Percentiles rank a stretch among this genome's conserved stretches.
Conservation (phyloP, 2,797 vertebrate species). For the Phrynocephalus forsythii region DNA sequence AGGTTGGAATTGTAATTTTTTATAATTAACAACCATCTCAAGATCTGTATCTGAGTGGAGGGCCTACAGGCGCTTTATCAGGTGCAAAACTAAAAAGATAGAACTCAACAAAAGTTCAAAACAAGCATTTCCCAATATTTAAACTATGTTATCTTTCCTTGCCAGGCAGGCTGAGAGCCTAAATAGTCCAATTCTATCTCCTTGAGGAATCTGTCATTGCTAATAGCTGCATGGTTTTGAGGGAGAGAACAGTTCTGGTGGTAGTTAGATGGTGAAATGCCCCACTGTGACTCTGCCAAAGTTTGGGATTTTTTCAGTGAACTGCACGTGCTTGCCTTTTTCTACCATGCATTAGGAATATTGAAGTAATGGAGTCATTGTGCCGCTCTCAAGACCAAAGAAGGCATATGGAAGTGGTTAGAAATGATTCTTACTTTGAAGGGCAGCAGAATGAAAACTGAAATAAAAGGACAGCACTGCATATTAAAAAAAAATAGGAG, state of each 20-base stretch:
- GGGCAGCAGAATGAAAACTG: constrained; percentile 74
- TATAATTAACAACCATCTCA: not conserved
- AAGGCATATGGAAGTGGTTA: constrained; percentile 11
- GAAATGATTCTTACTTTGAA: constrained; percentile 69
- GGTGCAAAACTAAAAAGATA: not conserved
- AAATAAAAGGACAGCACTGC: constrained; percentile 65
- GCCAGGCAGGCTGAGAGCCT: not conserved
- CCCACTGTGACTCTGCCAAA: not conserved
- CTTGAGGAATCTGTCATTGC: not conserved
- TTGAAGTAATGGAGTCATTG: not conserved
- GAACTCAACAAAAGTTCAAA: not conserved
- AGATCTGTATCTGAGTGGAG: not conserved
- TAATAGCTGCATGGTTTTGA: not conserved
- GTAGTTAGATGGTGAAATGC: too few relatives aligned
- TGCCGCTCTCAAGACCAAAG: not conserved
- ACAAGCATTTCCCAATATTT: not conserved
- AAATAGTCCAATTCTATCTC: not conserved
- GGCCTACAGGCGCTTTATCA: not conserved
- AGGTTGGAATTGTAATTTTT: not conserved
- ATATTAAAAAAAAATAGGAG: constrained; percentile 15
- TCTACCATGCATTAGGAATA: constrained; percentile 2
- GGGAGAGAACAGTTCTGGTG: not conserved
- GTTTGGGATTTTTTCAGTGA: constrained; percentile 1
- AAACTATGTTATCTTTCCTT: not conserved
- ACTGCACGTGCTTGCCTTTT: not conserved